Evolutionary conservation across 2,888 invertebrate genomes (phyloP), one percentile per base, ranked within the genome.

Genomic region (Cheilosia variabilis): DNA sequence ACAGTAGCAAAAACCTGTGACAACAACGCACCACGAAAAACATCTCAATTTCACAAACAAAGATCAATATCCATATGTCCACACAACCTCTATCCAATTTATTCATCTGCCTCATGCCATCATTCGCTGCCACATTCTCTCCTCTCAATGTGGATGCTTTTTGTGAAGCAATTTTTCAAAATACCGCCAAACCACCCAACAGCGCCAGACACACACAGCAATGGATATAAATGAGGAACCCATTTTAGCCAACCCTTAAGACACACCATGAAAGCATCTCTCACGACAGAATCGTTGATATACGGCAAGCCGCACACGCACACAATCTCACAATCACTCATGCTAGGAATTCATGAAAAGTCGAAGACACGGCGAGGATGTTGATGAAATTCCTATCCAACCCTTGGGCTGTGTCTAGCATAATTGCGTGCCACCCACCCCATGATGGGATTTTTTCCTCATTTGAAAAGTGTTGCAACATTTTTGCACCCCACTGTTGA

Each of bases 41-140:
- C 80, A 81, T 86, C 86, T 86, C 81, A 81, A 80, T 86, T 86
- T 76, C 81, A n/a, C 66, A 77, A 86, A 86, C 80, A 80, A 77
- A 86, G 86, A 86, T 86, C 86, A 81, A 86, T 86, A 86, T 86
- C 86, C 76, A 80, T 80, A 76, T 71, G 80, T 86, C 86, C 76
- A 77, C 72, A 77, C 80, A 71, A 81, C 57, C 66, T 81, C 66
- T 37, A 72, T 63, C 76, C 79, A 77, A 80, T 72, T 66, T 72
- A 72, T 77, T 55, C 66, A 57, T 60, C 65, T 45, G 66, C 71
- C 13, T 24, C 19, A 27, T 15, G 41, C 58, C 27, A 19, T 22
- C n/a, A 57, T 19, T 10, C 3, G 4, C 5, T n/a, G n/a, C 47
- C 24, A n/a, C 63, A 10, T 50, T 57, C 47, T n/a, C 52, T 15